Base-by-base conservation (phyloP, 2,113 vertebrate genomes). In the Opisthocomus hoazin region DNA sequence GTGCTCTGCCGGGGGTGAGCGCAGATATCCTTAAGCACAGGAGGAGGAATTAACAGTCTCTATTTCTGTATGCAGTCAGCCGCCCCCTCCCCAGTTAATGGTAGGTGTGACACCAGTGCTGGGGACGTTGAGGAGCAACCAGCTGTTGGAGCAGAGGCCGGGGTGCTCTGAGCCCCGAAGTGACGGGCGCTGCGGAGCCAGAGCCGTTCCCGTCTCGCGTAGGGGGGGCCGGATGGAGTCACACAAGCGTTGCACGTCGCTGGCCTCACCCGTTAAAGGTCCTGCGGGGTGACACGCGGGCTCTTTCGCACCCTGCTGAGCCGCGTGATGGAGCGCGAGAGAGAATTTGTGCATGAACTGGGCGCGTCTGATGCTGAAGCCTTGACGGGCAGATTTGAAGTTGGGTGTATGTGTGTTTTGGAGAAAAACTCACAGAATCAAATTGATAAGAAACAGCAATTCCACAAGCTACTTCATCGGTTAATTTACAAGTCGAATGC, bases 191-290 rank as follows among this genome's bases (percentile, higher is more conserved):
- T n/a, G 73, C 66, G 22, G 48, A 65, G 12, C 36, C 50, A 20
- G 43, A 60, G 39, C 12, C 6, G 7, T 64, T 63, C 63, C 66
- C 11, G 5, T 6, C 74, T 71, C 22, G 0, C 2, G 4, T 15
- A 11, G 8, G 6, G 36, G 43, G 4, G 57, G 41, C 16, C 53
- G 12, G 45, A 39, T 56, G 18, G 43, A 79, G 53, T 63, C 48
- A 36, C 60, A 45, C 3, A 15, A 39, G 10, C 4, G 0, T 5
- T 8, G 17, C 2, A 4, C 34, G 8, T 43, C 20, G 1, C 0
- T 11, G 48, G 2, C 3, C 20, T 36, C 43, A 9, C 63, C 87
- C 6, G 0, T 12, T 5, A 5, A 6, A 2, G 5, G 29, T 21
- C 36, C 45, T 5, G 8, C 26, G 11, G 61, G 61, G 46, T 58